phyloP scores from a whole-genome alignment of 2,888 invertebrate genomes.

The Cheiracanthium punctorium region DNA sequence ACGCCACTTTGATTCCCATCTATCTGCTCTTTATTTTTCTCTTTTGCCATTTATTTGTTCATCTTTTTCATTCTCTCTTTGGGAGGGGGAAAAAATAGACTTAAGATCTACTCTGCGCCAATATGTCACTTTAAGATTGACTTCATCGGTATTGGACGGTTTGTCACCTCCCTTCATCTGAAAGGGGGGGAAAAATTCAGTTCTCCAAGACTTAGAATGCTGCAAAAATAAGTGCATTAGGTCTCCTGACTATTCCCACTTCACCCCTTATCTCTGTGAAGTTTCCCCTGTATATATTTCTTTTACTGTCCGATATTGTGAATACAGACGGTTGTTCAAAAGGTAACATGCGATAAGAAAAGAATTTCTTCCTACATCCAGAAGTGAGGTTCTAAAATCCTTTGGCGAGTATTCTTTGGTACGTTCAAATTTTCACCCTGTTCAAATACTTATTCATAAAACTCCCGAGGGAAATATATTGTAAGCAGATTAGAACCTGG shows the following conservation, averaged over 20 bases:
- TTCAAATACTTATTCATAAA: constrained; percentile 23
- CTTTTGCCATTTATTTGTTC: constrained; percentile 13
- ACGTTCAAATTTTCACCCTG: constrained; percentile 7
- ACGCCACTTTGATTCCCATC: constrained; percentile 53
- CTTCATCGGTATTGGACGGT: constrained; percentile 55
- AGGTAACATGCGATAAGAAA: constrained; percentile 37
- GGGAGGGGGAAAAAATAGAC: constrained; percentile 63
- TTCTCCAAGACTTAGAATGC: constrained; percentile 25
- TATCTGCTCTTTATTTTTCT: constrained; percentile 32
- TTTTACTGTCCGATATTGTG: constrained; percentile 30
- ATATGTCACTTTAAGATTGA: constrained; percentile 67
- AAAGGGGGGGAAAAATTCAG: constrained; percentile 15
- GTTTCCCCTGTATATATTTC: constrained; percentile 15
- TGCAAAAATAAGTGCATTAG: constrained; percentile 39
- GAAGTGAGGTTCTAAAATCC: background rate
- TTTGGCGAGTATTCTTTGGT: background rate
- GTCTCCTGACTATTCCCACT: background rate
- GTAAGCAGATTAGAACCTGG: constrained; percentile 19
- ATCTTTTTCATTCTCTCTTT: constrained; percentile 32
- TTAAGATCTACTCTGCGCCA: constrained; percentile 47
- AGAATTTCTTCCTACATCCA: background rate
- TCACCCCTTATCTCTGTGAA: background rate
- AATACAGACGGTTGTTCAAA: constrained; percentile 16
- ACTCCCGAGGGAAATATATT: constrained; percentile 29
- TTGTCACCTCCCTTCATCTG: constrained; percentile 40